Base-by-base conservation (phyloP, 2,888 invertebrate genomes). In the Hirtodrosophila cameraria region DNA sequence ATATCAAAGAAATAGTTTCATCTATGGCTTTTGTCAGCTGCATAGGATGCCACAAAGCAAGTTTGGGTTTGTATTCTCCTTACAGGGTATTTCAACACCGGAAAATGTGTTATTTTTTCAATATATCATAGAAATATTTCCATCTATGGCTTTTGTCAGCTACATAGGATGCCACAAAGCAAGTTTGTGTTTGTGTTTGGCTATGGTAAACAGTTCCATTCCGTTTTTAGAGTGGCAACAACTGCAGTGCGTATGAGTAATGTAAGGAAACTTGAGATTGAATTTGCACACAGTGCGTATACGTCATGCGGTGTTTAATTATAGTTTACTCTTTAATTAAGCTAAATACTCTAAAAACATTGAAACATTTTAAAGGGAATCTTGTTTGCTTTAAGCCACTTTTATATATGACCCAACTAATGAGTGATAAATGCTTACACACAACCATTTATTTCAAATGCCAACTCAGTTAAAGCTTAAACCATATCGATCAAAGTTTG, bases 401-500 rank as follows among this genome's bases (percentile, higher is more conserved):
- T n/a, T n/a, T n/a, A n/a, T n/a, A n/a, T n/a, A n/a, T n/a, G n/a
- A n/a, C 5, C 6, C 18, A 53, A 23, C 49, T 39, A 31, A 27
- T 15, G 13, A 11, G 31, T 25, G 25, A 27, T 30, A 11, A 41
- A 33, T 27, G 41, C 2, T 27, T 9, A 43, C 4, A n/a, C 18
- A 11, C n/a, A 43, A 9, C 35, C 25, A 25, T 41, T 58, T 48
- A n/a, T n/a, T n/a, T n/a, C n/a, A n/a, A 11, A 38, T 33, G 15
- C 36, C 11, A 20, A 4, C 28, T 15, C 7, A 33, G n/a, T 18
- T 42, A 23, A 41, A 43, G 50, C n/a, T 16, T 4, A 13, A 43
- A 42, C 82, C n/a, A n/a, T 67, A 79, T 85, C 66, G 86, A 78
- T 85, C 83, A 85, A 59, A 41, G 66, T 84, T 69, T 45, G 36